These are phyloP conservation scores for Lepidochitona cinerea DNA, from an alignment of 2,888 invertebrate genomes.

Conservation along the genomic window DNA sequence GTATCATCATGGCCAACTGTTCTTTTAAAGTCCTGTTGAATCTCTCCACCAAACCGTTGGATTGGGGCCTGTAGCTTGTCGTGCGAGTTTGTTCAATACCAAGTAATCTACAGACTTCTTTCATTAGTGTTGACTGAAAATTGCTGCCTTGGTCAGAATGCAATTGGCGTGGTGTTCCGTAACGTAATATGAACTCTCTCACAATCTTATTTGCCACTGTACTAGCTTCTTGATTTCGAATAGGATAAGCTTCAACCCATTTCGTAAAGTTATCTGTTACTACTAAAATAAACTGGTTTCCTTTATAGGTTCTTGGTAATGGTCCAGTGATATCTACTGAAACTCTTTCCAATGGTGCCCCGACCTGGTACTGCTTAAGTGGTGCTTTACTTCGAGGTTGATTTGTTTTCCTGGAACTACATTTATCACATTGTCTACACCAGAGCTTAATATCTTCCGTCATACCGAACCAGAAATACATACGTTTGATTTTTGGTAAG, in stretches of 20 bases:
- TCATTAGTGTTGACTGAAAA: slow-evolving; percentile 20
- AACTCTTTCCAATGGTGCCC: no score
- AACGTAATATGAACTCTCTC: slow-evolving; percentile 21
- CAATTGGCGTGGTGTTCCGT: slow-evolving; percentile 21
- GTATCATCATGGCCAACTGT: slow-evolving; percentile 16
- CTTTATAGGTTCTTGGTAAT: no score
- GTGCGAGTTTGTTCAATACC: slow-evolving; percentile 28
- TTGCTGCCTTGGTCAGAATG: slow-evolving; percentile 28
- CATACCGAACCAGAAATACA: no score
- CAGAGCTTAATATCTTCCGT: no score
- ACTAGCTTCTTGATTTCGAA: not conserved
- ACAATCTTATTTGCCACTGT: slow-evolving; percentile 19
- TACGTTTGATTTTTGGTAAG: no score
- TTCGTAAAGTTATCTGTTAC: not conserved
- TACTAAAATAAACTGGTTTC: no score
- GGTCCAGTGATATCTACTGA: no score
- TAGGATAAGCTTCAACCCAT: not conserved
- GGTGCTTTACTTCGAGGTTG: no score
- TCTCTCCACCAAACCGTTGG: slow-evolving; percentile 29
- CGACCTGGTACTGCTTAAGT: no score
- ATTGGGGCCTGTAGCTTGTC: slow-evolving; percentile 27
- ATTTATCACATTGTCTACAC: no score
- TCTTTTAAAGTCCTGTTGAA: slow-evolving; percentile 20
- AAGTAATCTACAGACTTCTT: slow-evolving; percentile 15
- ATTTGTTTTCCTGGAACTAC: no score